Base-by-base conservation (phyloP, 2,797 vertebrate species). In the Lacerta viridis region DNA sequence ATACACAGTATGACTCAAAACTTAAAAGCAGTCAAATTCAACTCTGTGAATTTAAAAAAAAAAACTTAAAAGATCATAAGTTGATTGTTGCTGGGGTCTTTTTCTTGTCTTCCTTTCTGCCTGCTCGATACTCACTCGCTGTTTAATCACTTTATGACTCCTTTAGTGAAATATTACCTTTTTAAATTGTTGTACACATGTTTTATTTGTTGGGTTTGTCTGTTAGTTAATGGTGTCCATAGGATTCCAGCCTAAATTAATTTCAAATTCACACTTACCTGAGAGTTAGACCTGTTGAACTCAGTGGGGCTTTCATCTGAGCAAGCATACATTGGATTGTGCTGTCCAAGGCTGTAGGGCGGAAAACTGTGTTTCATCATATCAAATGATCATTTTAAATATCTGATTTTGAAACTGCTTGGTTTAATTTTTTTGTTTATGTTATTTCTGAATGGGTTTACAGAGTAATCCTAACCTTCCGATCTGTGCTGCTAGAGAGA, bases 1-100 rank as follows among this genome's bases (percentile, higher is more conserved):
- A 59, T 50, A 5, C 66, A 20, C 17, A 75, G 9, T 80, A 33
- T 66, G 59, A 59, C n/a, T 50, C 25, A 39, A 25, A 46, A 15
- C 25, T 85, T 76, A 7, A 91, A 77, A 72, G 90, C n/a, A 36
- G 87, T 88, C n/a, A 68, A 29, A 77, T 80, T 93, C 6, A 76
- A 0, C 89, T 92, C 77, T 80, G 7, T 46, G 9, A 93, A 85
- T 55, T 55, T 15, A 0, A 55, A 55, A 15, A 55, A 15, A 1
- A 15, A 55, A 15, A 1, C 11, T 64, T 71, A 33, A 27, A 2
- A 91, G 81, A 33, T 50, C 0, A 55, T 11, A 79, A 23, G 7
- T 61, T 36, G 39, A 7, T 80, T 84, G 69, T 75, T 50, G 5
- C 10, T 74, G 68, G 72, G 86, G 18, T 88, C 80, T 0, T 87